Evolutionary conservation across 1,140 invertebrate genomes (phyloP), one percentile per base, ranked within the genome.

Genomic region (Episyrphus balteatus): DNA sequence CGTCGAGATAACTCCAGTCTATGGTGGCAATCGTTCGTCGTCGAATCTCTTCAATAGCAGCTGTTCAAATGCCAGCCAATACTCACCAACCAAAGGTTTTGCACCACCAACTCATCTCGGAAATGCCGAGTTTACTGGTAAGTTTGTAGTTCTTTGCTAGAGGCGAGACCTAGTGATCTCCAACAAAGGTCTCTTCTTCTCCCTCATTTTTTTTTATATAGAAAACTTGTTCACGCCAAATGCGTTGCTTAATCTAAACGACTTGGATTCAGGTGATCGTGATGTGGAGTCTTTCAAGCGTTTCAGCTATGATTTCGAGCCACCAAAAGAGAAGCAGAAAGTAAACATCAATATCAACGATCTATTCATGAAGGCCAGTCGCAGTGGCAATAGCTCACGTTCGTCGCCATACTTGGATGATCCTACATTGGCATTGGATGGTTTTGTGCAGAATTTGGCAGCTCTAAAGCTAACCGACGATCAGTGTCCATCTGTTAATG

Each of bases 241-340:
- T 48, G 58, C 58, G 36, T 58, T 51, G 31, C 61, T 61, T 1
- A 69, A 68, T 38, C 53, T 69, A 2, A 68, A 62, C 11, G 53
- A 62, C 7, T 49, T 70, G 5, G 66, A 70, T 21, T 58, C 55
- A 14, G 58, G 62, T 2, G 68, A 69, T 42, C 50, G 67, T 0
- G 69, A 71, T 50, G 64, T 68, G 3, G 69, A 71, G 39, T 64
- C 62, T 0, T 70, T 69, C 54, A 70, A 71, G 39, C 58, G 67
- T 0, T 71, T 69, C 46, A 62, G 70, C 15, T 69, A 60, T 45
- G 68, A 63, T 52, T 70, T 67, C 49, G 59, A 69, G 15, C 66
- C 69, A 38, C 64, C 68, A 6, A 62, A 61, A 18, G 57, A 68
- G 46, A 70, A 68, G 49, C 65, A 49, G 19, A 56, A 55, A 45